Conservation (phyloP, 2,797 vertebrate species). For the Rhynchotus rufescens region DNA sequence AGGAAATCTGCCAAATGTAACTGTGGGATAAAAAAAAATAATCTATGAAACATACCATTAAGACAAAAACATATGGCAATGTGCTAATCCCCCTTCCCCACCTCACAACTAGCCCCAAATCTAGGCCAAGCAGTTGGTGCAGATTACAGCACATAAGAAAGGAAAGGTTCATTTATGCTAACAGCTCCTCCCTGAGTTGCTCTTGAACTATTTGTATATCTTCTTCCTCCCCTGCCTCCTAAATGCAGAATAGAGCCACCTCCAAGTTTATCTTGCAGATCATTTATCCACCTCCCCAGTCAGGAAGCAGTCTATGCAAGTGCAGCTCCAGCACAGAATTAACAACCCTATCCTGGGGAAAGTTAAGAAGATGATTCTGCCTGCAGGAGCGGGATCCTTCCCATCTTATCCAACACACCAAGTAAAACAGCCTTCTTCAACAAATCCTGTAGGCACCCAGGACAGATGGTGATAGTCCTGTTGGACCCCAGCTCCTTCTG, state of each 20-base stretch:
- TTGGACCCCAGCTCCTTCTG: not conserved
- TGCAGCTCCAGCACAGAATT: not conserved
- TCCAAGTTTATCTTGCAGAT: not conserved
- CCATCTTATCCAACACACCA: rapidly evolving
- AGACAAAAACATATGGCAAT: slow-evolving; percentile 79
- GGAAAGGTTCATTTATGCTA: slow-evolving; percentile 47
- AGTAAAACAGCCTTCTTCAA: not conserved
- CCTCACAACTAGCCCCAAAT: slow-evolving; percentile 64
- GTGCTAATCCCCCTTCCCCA: slow-evolving; percentile 75
- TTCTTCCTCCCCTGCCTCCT: not conserved
- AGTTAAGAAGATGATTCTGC: not conserved
- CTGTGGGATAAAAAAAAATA: slow-evolving; percentile 67
- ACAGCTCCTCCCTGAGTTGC: slow-evolving; percentile 50
- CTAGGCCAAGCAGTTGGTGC: slow-evolving; percentile 65
- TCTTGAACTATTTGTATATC: slow-evolving; percentile 3
- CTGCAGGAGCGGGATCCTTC: not conserved
- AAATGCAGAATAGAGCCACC: not conserved
- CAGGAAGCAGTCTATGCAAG: not conserved
- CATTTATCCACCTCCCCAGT: not conserved
- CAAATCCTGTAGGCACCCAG: not conserved
- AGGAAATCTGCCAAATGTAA: slow-evolving; percentile 83
- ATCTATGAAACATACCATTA: slow-evolving; percentile 75
- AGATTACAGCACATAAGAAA: slow-evolving; percentile 47
- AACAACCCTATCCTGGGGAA: rapidly evolving
- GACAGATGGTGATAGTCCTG: not conserved